These are phyloP conservation scores for Chroicocephalus ridibundus DNA, from an alignment of 2,113 vertebrate species.

Conservation along the genomic window DNA sequence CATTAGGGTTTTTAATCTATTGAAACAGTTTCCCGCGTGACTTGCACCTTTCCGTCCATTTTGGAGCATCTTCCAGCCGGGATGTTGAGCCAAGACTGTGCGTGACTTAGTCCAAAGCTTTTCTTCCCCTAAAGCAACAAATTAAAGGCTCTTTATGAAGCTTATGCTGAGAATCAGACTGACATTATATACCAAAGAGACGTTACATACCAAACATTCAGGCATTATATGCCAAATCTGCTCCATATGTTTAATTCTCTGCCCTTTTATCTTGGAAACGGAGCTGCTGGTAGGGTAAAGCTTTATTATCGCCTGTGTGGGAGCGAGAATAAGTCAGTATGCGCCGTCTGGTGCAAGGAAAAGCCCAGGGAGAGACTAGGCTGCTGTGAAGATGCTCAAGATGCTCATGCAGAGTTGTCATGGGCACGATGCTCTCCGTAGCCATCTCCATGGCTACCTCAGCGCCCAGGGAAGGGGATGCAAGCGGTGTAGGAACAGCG, in stretches of 20 bases:
- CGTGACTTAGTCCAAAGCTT: background rate
- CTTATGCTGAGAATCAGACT: background rate
- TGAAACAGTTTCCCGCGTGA: fast-evolving
- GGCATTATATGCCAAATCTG: background rate
- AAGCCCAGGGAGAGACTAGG: background rate
- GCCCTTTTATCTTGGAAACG: background rate
- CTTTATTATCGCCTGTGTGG: fast-evolving
- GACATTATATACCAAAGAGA: background rate
- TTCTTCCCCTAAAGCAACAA: background rate
- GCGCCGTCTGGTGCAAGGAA: fast-evolving
- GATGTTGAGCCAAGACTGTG: fast-evolving
- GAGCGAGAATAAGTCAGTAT: background rate
- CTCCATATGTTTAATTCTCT: background rate
- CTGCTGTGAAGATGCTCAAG: background rate
- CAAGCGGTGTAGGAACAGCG: fast-evolving
- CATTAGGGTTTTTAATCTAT: background rate
- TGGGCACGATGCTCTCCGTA: background rate
- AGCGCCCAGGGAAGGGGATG: background rate
- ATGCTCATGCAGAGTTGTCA: background rate
- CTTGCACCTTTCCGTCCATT: background rate
- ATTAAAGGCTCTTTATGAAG: background rate
- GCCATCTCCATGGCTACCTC: slow-evolving; percentile 7
- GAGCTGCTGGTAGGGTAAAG: background rate
- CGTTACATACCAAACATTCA: background rate
- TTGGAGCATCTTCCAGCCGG: background rate